Base-by-base conservation (phyloP, 2,888 invertebrate species). In the Tinea trinotella region DNA sequence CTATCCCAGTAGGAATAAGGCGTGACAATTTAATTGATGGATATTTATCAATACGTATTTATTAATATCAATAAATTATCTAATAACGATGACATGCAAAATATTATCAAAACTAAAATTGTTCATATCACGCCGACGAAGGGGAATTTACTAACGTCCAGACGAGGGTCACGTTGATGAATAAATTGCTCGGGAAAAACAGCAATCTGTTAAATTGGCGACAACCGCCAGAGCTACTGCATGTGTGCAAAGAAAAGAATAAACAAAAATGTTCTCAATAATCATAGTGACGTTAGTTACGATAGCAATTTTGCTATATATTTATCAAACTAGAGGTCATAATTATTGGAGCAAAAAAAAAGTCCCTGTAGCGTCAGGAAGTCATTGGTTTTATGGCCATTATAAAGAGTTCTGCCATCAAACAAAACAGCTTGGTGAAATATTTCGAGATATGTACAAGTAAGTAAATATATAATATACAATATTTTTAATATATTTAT, bases 361-460 rank as follows among this genome's bases (percentile, higher is more conserved):
- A 24, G 60, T 68, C n/a, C 61, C 62, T 3, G 59, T 22, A 4
- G 55, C 58, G 35, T 62, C 64, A 6, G 54, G 56, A 18, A 57
- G 59, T 2, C 54, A 54, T 40, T 57, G 59, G 30, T 52, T 66
- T 52, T 62, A 63, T 44, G 67, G 67, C 10, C 68, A 68, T 59
- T 56, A 66, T 12, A 62, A 60, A 12, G 57, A 59, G 5, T 56
- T 60, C 6, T 40, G 66, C 6, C 55, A 62, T 6, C 57, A 59
- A 44, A 61, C 61, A 56, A 66, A 62, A 58, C 60, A 64, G 34
- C 20, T 66, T 1, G 62, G 64, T 3, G 57, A 64, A 52, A 57
- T 66, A 13, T 64, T 60, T 55, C 49, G 54, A 6, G 64, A 68
- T 30, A 60, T 70, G 24, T 69, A 70, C 61, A 63, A 63, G 68